phyloP scores from a whole-genome alignment of 2,113 vertebrate species.

The Jaculus jaculus region DNA sequence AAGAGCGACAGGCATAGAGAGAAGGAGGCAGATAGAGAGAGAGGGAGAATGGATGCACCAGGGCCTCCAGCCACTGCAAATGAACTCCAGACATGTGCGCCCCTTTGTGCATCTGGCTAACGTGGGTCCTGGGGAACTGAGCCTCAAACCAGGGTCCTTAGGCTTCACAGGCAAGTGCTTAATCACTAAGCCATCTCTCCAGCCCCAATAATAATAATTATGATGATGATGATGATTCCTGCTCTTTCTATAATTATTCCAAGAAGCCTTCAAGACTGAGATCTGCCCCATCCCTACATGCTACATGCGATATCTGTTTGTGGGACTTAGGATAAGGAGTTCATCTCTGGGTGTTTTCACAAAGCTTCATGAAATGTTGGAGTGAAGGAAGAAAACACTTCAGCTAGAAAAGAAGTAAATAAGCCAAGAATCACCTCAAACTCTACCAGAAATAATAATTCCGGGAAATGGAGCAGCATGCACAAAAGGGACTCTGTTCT shows the following conservation, averaged over 20 bases:
- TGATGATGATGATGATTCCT: neutral
- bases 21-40: too few species aligned
- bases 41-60: too few species aligned
- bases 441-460: slow-evolving; percentile 68
- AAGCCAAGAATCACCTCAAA: slow-evolving; percentile 48
- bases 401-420: slow-evolving; percentile 61
- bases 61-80: too few species aligned
- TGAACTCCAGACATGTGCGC: too few species aligned
- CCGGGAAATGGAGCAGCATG: slow-evolving; percentile 51
- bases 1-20: too few species aligned
- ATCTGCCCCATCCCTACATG: neutral
- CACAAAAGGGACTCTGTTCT: slow-evolving; percentile 41
- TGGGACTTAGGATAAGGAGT: neutral
- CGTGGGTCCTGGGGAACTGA: too few species aligned
- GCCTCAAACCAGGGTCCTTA: too few species aligned
- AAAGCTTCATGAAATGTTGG: slow-evolving; percentile 31
- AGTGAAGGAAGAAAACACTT: slow-evolving; percentile 55
- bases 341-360: slow-evolving; percentile 17
- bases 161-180: too few species aligned
- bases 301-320: neutral
- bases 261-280: slow-evolving; percentile 10
- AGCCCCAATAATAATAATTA: too few species aligned
- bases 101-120: too few species aligned
- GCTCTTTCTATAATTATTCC: neutral
- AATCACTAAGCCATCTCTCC: too few species aligned